Conservation (phyloP, 2,113 vertebrate genomes). For the Petaurus breviceps region DNA sequence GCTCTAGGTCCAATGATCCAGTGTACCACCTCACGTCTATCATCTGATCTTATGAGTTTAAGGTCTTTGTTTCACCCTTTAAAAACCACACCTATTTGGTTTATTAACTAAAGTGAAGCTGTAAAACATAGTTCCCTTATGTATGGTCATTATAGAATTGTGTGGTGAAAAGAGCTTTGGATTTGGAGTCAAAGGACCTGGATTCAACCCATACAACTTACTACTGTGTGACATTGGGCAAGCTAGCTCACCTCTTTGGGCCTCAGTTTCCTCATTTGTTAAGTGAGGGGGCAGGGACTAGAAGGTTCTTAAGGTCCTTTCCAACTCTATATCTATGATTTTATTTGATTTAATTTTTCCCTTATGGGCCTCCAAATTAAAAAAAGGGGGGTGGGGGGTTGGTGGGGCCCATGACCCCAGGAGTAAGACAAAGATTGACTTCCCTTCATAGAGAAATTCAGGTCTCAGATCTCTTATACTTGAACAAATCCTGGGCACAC, state of each 20-base stretch:
- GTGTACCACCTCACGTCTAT: background rate
- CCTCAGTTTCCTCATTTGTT: background rate
- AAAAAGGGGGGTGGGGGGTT: background rate
- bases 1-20: background rate
- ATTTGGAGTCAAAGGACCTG: background rate
- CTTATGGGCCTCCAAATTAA: background rate
- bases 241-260: background rate
- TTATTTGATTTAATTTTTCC: background rate
- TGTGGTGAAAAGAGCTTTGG: background rate
- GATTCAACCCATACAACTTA: background rate
- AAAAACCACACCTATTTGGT: background rate
- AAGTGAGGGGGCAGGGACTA: background rate
- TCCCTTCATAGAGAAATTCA: background rate
- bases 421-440: background rate
- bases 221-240: background rate
- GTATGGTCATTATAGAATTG: background rate
- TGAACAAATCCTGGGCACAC: background rate
- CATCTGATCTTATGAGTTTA: background rate
- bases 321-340: background rate
- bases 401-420: background rate
- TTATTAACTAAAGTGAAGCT: background rate
- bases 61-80: background rate
- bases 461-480: background rate
- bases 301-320: background rate
- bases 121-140: background rate